These are phyloP conservation scores for Murina feae DNA, from an alignment of 2,113 vertebrate species.

Conservation along the genomic window DNA sequence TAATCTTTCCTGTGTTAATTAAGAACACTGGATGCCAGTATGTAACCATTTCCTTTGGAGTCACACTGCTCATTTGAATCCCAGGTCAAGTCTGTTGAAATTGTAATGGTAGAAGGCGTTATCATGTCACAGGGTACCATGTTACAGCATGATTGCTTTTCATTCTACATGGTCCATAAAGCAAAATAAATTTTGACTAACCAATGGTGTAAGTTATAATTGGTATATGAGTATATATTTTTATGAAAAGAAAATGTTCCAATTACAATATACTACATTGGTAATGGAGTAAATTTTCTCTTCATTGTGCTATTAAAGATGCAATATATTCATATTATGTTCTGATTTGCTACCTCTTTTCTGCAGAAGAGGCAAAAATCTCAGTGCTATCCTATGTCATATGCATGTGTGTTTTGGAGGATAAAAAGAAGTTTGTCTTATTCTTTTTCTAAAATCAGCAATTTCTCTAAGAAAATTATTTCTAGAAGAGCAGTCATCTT, in stretches of 20 bases:
- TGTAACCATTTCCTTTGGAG: conserved; percentile 27
- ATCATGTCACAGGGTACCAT: background rate
- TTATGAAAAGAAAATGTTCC: conserved; percentile 5
- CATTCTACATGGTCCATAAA: conserved; percentile 22
- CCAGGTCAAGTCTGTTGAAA: background rate
- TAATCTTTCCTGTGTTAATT: conserved; percentile 52
- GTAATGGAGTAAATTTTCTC: background rate
- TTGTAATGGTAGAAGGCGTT: conserved; percentile 23
- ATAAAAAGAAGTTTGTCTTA: background rate
- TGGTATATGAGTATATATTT: background rate
- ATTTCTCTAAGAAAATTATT: background rate
- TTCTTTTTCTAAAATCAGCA: background rate
- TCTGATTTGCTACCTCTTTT: background rate
- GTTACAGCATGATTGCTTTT: background rate
- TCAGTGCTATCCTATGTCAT: background rate
- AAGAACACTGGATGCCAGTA: conserved; percentile 37
- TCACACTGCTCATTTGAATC: background rate
- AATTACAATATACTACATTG: background rate
- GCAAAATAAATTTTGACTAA: conserved; percentile 18
- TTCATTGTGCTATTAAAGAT: background rate
- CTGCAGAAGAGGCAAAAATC: background rate
- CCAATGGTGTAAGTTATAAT: background rate
- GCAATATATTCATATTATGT: background rate
- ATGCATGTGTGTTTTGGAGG: background rate
- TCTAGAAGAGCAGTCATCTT: background rate